Evolutionary conservation across 1,140 invertebrate species (phyloP).

Genomic region (Achroia grisella): DNA sequence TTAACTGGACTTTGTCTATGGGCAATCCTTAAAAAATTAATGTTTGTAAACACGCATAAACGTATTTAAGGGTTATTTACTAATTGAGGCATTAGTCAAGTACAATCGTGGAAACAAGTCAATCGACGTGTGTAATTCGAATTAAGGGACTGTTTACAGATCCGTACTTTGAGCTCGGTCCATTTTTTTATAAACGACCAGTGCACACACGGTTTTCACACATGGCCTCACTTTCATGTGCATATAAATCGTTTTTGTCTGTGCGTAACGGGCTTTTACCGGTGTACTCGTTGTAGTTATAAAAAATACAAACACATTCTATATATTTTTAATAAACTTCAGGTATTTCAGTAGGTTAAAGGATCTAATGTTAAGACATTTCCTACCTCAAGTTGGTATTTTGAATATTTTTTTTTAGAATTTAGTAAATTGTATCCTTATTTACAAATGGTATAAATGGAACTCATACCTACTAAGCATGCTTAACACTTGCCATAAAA

Average conservation of each 20-base stretch:
- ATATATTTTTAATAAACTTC: no score
- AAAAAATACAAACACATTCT: no score
- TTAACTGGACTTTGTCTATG: conserved; percentile 38
- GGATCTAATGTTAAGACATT: no score
- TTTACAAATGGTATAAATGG: no score
- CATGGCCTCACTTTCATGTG: conserved; percentile 47
- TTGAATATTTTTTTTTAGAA: no score
- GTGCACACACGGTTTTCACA: conserved; percentile 52
- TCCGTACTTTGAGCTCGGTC: conserved; percentile 32
- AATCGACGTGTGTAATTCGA: conserved; percentile 61
- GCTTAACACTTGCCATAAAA: no score
- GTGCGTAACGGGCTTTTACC: neutral
- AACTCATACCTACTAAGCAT: no score
- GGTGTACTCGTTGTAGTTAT: neutral
- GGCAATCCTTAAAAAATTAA: conserved; percentile 37
- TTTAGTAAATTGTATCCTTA: no score
- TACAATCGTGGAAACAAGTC: conserved; percentile 60
- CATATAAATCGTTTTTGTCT: conserved; percentile 27
- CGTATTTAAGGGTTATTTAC: conserved; percentile 58
- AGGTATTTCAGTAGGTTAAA: no score
- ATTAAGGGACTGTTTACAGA: conserved; percentile 64
- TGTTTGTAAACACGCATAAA: conserved; percentile 48
- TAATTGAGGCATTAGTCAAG: conserved; percentile 55
- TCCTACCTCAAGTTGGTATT: no score
- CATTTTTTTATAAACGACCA: conserved; percentile 46